These are phyloP conservation scores for Trachelus tabidus DNA, from an alignment of 2,888 invertebrate genomes.

Conservation along the genomic window DNA sequence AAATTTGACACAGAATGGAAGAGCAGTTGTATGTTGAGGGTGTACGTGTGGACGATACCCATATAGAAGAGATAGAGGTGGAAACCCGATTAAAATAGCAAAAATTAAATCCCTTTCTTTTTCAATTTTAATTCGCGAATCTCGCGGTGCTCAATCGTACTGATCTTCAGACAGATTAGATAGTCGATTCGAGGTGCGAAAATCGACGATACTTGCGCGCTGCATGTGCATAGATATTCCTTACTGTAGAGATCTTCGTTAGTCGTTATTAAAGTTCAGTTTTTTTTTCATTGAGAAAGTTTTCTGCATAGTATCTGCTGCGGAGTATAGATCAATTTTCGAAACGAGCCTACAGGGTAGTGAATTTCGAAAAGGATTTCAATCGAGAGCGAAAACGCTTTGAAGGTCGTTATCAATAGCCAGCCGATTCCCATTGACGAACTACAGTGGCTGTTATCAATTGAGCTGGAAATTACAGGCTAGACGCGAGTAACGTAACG, in stretches of 20 bases:
- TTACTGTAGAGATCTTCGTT: neutral
- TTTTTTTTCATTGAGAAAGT: neutral
- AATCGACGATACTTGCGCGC: no score
- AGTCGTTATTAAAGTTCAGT: neutral
- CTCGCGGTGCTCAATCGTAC: no score
- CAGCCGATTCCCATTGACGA: neutral
- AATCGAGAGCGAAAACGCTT: neutral
- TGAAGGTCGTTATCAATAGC: neutral
- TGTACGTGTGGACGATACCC: no score
- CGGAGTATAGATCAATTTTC: neutral
- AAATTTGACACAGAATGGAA: no score
- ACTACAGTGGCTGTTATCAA: neutral
- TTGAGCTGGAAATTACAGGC: neutral
- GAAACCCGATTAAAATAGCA: no score
- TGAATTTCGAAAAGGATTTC: neutral
- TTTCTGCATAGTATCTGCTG: neutral
- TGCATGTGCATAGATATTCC: neutral
- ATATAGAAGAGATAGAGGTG: no score
- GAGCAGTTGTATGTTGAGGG: no score
- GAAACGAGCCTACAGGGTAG: neutral
- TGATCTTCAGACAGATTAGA: no score
- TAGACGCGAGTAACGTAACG: neutral
- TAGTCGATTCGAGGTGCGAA: no score
- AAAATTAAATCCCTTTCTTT: no score
- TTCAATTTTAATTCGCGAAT: no score